These are phyloP conservation scores for Muntiacus muntjak DNA, from an alignment of 2,113 vertebrate genomes.

Conservation along the genomic window DNA sequence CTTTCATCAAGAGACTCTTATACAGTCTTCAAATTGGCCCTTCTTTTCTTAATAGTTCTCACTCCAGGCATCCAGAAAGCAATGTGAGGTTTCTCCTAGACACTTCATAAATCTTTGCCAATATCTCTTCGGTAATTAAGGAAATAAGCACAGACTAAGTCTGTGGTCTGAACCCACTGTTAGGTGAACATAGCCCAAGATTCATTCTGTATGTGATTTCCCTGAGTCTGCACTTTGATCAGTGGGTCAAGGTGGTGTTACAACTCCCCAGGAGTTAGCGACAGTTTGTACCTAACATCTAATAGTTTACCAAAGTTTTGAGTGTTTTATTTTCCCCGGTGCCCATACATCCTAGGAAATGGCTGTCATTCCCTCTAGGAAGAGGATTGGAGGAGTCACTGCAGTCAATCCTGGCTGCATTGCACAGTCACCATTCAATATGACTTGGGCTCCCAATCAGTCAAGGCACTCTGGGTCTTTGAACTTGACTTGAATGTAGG, in stretches of 20 bases:
- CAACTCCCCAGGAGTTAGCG: background rate
- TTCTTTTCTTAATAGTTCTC: background rate
- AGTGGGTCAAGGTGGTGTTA: background rate
- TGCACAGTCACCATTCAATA: background rate
- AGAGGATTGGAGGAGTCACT: background rate
- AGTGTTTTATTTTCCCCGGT: background rate
- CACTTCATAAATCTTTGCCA: background rate
- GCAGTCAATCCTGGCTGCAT: background rate
- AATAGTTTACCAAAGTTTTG: background rate
- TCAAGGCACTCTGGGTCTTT: background rate
- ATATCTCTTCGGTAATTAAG: background rate
- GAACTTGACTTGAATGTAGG: background rate
- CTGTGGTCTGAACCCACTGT: background rate
- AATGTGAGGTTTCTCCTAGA: background rate
- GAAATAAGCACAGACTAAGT: background rate
- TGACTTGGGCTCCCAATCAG: background rate
- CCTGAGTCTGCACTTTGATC: background rate
- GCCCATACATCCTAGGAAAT: background rate
- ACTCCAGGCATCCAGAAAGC: too few species aligned
- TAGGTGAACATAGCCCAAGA: background rate
- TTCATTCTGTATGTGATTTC: background rate
- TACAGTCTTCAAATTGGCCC: background rate
- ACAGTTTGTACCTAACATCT: background rate
- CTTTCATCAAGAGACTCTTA: background rate
- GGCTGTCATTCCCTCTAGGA: background rate